phyloP scores from a whole-genome alignment of 2,888 invertebrate species.

The Dione vanillae region DNA sequence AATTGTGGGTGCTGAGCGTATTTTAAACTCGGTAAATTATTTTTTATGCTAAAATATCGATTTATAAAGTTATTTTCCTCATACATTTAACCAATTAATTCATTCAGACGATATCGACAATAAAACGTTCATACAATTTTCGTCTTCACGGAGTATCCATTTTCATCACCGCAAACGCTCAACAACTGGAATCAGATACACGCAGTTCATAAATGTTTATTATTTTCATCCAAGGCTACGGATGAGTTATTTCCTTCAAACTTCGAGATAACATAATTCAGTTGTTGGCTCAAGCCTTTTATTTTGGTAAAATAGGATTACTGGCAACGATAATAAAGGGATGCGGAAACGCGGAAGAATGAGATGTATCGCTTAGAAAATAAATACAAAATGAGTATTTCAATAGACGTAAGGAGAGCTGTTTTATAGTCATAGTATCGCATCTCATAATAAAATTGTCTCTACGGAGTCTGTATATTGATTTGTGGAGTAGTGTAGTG shows the following conservation, averaged over 20 bases:
- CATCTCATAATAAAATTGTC: neutral
- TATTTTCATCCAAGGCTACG: slow-evolving; percentile 22
- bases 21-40: too few relatives aligned
- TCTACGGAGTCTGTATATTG: neutral
- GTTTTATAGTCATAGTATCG: slow-evolving; percentile 11
- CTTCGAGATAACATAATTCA: slow-evolving; percentile 32
- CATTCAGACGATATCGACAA: slow-evolving; percentile 13
- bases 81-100: slow-evolving; percentile 17
- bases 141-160: slow-evolving; percentile 4
- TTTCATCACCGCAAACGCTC: slow-evolving; percentile 18
- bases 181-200: slow-evolving; percentile 28
- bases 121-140: slow-evolving; percentile 18
- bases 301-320: slow-evolving; percentile 38
- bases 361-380: slow-evolving; percentile 39
- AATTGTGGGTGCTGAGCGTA: neutral
- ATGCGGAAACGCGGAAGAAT: slow-evolving; percentile 32
- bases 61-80: neutral
- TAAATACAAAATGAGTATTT: slow-evolving; percentile 32
- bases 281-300: slow-evolving; percentile 25
- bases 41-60: neutral
- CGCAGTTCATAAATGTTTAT: slow-evolving; percentile 31
- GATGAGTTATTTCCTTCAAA: slow-evolving; percentile 31
- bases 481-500: neutral
- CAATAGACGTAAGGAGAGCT: neutral
- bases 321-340: slow-evolving; percentile 34